Conservation (phyloP, 2,797 vertebrate species). For the Thalassophryne amazonica region DNA sequence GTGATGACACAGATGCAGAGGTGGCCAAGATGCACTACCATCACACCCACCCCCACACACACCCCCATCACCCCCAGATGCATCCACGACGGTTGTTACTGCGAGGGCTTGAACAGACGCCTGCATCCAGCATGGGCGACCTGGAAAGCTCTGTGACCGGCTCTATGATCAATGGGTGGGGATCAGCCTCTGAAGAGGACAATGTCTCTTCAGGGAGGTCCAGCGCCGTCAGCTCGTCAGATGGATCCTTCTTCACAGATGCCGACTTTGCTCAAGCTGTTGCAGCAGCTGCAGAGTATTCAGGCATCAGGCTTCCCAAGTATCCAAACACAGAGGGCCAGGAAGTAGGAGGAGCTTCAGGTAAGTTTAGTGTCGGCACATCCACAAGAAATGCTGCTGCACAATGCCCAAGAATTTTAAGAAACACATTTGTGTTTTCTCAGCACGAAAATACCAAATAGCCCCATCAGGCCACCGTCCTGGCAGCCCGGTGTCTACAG, state of each 20-base stretch:
- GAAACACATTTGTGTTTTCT: not conserved
- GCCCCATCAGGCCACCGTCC: conserved; percentile 87
- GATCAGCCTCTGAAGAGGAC: conserved; percentile 96
- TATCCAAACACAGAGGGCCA: conserved; percentile 77
- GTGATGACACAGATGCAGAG: conserved; percentile 91
- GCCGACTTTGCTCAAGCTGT: conserved; percentile 98
- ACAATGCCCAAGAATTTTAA: not conserved
- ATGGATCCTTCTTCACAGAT: conserved; percentile 97
- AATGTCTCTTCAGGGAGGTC: conserved; percentile 96
- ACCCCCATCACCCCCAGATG: conserved; percentile 71
- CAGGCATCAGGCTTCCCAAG: conserved; percentile 89
- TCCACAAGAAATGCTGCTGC: not conserved
- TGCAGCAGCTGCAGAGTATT: conserved; percentile 93
- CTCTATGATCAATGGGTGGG: conserved; percentile 99
- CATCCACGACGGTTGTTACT: conserved; percentile 87
- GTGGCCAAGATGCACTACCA: conserved; percentile 90
- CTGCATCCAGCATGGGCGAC: conserved; percentile 95
- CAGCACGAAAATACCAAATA: conserved; percentile 94
- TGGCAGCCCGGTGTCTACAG: conserved; percentile 93
- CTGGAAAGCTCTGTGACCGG: conserved; percentile 97
- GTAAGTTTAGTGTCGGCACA: conserved; percentile 19
- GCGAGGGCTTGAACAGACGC: conserved; percentile 94
- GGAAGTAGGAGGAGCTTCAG: conserved; percentile 63
- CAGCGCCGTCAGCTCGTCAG: conserved; percentile 92
- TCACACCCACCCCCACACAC: conserved; percentile 65